Percentiles rank a stretch among this genome's conserved stretches.
phyloP scores from a whole-genome alignment of 2,113 vertebrate genomes.

The Heterochromis multidens region DNA sequence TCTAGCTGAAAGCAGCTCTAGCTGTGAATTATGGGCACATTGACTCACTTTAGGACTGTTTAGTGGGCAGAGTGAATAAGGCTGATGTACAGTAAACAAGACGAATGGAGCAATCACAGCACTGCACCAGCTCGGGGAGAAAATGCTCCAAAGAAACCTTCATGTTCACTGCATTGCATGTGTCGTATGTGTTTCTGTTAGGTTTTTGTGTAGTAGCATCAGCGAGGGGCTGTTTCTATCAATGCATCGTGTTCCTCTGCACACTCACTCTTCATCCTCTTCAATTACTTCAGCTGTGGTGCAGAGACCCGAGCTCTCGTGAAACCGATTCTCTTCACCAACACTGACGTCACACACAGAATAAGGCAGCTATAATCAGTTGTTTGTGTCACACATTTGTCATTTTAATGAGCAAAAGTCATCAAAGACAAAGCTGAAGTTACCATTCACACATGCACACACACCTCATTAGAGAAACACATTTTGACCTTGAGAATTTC shows the following conservation, averaged over 20 bases:
- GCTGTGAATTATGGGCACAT: constrained; percentile 27
- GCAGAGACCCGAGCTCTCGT: not conserved
- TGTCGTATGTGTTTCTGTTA: not conserved
- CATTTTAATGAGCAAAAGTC: constrained; percentile 57
- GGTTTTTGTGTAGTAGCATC: not conserved
- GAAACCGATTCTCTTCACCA: constrained; percentile 14
- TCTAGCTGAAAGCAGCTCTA: not conserved
- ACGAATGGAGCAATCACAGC: constrained; percentile 37
- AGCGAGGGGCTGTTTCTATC: not conserved
- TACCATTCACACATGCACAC: not conserved
- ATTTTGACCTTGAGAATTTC: constrained; percentile 23
- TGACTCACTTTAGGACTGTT: constrained; percentile 27
- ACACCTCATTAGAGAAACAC: constrained; percentile 38
- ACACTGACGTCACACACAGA: not conserved
- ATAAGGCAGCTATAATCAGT: constrained; percentile 30
- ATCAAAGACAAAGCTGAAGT: constrained; percentile 2
- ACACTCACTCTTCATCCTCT: constrained; percentile 14
- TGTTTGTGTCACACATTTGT: constrained; percentile 42
- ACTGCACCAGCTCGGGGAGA: not conserved
- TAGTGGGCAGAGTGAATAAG: constrained; percentile 32
- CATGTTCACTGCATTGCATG: not conserved
- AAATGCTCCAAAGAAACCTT: constrained; percentile 22
- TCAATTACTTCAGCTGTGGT: constrained; percentile 6
- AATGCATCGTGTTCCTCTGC: not conserved
- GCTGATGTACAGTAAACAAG: constrained; percentile 49